Evolutionary conservation across 2,797 vertebrate species (phyloP).

Genomic region (Xenentodon cancila): DNA sequence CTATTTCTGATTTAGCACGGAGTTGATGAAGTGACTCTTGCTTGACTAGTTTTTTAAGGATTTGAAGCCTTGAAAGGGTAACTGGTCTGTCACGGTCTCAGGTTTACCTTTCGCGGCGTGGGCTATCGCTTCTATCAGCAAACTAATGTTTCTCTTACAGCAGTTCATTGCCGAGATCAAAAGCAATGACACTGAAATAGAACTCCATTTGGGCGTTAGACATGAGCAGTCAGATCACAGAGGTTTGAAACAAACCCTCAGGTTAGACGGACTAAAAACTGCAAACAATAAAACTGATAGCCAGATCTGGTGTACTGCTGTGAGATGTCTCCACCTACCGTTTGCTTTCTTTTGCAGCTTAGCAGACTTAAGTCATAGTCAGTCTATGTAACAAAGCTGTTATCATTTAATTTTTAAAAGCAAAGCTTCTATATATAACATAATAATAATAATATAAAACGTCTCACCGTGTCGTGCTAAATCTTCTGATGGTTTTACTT

Average conservation of each 20-base stretch:
- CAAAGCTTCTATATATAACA: constrained; percentile 18
- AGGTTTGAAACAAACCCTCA: constrained; percentile 6
- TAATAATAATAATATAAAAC: too few relatives aligned
- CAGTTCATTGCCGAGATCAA: background rate
- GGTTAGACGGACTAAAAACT: background rate
- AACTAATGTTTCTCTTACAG: background rate
- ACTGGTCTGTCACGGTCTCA: background rate
- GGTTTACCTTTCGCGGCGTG: background rate
- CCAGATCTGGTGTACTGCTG: background rate
- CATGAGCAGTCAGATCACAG: background rate
- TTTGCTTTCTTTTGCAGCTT: background rate
- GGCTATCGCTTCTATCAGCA: background rate
- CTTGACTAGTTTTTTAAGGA: background rate
- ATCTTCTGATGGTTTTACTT: constrained; percentile 54
- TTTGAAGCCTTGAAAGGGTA: background rate
- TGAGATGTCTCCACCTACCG: background rate
- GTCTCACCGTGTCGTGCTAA: constrained; percentile 3
- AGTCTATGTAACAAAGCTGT: constrained; percentile 7
- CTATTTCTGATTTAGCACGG: background rate
- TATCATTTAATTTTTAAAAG: constrained; percentile 33
- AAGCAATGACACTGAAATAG: background rate
- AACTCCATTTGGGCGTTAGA: background rate
- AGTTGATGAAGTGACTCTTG: background rate
- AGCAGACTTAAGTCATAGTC: constrained; percentile 4
- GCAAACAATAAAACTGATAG: background rate